phyloP scores from a whole-genome alignment of 2,888 invertebrate species.

The Archips crataeganus region DNA sequence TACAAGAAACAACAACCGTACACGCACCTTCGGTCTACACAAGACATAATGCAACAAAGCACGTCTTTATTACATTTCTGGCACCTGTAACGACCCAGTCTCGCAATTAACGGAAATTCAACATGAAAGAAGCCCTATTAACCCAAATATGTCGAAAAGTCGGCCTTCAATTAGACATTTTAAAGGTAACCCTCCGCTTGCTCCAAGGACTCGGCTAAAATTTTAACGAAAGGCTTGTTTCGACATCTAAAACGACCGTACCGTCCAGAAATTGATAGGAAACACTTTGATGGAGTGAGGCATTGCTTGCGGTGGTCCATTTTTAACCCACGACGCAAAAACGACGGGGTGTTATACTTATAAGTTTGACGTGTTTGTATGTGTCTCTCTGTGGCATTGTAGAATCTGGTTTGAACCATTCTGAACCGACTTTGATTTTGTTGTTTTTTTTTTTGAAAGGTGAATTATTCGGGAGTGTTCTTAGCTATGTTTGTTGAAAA shows the following conservation, averaged over 20 bases:
- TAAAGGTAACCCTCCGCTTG: conserved; percentile 8
- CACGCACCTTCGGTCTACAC: background rate
- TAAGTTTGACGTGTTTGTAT: too few relatives aligned
- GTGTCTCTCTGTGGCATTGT: too few relatives aligned
- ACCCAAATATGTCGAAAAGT: conserved; percentile 14
- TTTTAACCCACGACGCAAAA: too few relatives aligned
- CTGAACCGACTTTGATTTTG: too few relatives aligned
- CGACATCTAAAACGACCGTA: background rate
- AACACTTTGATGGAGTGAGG: background rate
- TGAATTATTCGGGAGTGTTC: too few relatives aligned
- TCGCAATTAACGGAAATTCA: conserved; percentile 20
- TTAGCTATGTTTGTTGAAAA: too few relatives aligned
- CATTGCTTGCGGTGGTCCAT: too few relatives aligned
- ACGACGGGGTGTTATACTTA: too few relatives aligned
- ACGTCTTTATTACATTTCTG: conserved; percentile 5
- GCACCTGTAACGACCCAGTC: conserved; percentile 16
- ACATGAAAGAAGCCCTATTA: conserved; percentile 30
- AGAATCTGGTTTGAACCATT: too few relatives aligned
- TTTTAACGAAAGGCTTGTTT: conserved; percentile 10
- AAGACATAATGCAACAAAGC: background rate
- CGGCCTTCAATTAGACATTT: conserved; percentile 13
- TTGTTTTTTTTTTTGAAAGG: too few relatives aligned
- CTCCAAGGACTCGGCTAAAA: background rate
- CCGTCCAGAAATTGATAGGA: background rate
- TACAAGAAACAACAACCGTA: too few relatives aligned